A percentile compares a stretch with the other conserved stretches of the same genome.
Evolutionary conservation across 2,888 invertebrate species (phyloP).

Genomic region (Drosophila infuscata): DNA sequence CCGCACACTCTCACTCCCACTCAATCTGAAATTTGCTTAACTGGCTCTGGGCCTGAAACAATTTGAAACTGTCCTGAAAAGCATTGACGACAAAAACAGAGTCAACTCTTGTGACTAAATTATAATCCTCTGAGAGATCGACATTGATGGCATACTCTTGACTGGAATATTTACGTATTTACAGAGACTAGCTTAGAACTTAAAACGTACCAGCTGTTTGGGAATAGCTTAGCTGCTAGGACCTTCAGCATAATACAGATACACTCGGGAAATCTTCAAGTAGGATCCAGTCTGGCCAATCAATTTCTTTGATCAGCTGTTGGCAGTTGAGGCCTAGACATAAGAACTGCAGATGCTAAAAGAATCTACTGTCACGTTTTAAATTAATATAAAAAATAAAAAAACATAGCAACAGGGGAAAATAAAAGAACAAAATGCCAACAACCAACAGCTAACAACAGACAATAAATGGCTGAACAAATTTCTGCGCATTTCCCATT

Average conservation of each 20-base stretch:
- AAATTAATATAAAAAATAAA: conserved; percentile 70
- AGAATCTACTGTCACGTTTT: conserved; percentile 68
- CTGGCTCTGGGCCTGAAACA: not conserved
- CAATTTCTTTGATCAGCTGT: not conserved
- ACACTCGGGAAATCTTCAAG: not conserved
- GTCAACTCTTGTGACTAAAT: not conserved
- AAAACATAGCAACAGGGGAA: not conserved
- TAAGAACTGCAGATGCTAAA: conserved; percentile 32
- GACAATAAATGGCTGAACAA: conserved; percentile 75
- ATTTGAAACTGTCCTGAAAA: not conserved
- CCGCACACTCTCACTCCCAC: not conserved
- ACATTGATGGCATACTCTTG: not conserved
- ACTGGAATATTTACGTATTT: not conserved
- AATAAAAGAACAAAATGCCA: conserved; percentile 27
- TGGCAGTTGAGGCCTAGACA: not conserved
- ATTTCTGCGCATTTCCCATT: conserved; percentile 69
- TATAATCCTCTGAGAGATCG: not conserved
- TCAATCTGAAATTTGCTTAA: conserved; percentile 3
- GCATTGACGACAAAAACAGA: not conserved
- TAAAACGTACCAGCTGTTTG: not conserved
- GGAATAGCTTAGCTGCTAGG: not conserved
- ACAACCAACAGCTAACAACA: conserved; percentile 55
- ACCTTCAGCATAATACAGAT: not conserved
- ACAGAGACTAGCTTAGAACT: not conserved
- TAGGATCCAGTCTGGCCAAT: not conserved